Base-by-base conservation (phyloP, 2,113 vertebrate species). In the Poeciliopsis turrubarensis region DNA sequence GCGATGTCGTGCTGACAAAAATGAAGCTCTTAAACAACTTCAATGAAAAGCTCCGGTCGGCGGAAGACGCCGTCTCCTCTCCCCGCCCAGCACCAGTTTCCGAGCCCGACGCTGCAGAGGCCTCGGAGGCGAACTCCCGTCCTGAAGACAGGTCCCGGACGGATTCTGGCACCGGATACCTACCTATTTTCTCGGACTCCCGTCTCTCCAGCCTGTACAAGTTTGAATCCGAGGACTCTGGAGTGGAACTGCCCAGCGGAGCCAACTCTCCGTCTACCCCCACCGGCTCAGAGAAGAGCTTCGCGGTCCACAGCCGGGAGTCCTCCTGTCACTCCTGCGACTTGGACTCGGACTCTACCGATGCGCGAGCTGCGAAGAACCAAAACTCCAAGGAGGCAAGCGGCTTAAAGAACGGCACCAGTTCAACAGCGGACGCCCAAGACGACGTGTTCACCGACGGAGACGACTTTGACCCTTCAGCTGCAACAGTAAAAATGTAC, bases 171-270 rank as follows among this genome's bases (percentile, higher is more conserved):
- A 78, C 83, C 0, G 91, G 94, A 78, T 90, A 73, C 29, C 77
- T 95, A 74, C 86, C 92, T 3, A 86, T 92, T 0, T 88, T 95
- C 66, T 89, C 94, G 3, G 89, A 86, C 73, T 89, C 88, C 82
- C 90, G 84, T 25, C 90, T 95, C 30, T 89, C 91, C 1, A 89
- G 90, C 74, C 83, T 96, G 63, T 95, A 94, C 87, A 97, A 96
- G 89, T 95, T 95, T 87, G 96, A 96, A 86, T 97, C 95, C 0
- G 96, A 97, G 82, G 96, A 96, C 87, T 97, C 96, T 0, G 96
- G 96, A 12, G 96, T 96, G 71, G 96, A 96, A 81, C 79, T 97
- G 75, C 94, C 95, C 9, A 96, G 95, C 0, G 95, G 95, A 11
- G 94, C 95, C 0, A 95, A 96, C 84, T 97, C 96, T 68, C 95